These are phyloP conservation scores for Python bivittatus DNA, from an alignment of 2,113 vertebrate species.

Conservation along the genomic window DNA sequence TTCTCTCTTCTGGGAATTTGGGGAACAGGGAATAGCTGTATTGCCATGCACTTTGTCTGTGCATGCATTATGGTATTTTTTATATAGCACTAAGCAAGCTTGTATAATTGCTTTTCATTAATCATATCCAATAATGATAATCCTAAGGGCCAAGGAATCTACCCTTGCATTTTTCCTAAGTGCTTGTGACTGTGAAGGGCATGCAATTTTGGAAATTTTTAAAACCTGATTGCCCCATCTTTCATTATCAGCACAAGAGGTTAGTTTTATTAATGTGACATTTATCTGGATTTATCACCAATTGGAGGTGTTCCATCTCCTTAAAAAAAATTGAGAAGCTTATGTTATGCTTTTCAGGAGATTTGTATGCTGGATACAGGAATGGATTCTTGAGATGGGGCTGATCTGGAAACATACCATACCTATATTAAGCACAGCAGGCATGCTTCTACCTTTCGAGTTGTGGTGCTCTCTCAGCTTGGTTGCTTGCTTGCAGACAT, in stretches of 20 bases:
- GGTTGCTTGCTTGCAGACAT: neutral
- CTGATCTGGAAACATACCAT: neutral
- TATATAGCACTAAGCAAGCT: slow-evolving; percentile 25
- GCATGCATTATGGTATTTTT: neutral
- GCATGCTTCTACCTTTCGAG: neutral
- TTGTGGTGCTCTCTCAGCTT: neutral
- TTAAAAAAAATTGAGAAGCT: neutral
- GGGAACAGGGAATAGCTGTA: neutral
- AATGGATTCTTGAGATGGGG: neutral
- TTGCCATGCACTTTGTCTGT: neutral
- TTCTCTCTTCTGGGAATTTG: neutral
- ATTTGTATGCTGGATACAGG: neutral
- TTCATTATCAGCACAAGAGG: neutral
- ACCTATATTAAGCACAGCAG: neutral
- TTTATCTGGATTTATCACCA: neutral
- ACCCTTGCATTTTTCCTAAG: neutral
- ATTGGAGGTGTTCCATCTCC: neutral
- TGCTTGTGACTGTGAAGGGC: neutral
- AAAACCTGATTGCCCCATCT: neutral
- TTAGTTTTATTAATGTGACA: neutral
- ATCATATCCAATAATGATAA: neutral
- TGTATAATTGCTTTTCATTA: slow-evolving; percentile 26
- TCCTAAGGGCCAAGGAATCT: slow-evolving; percentile 1
- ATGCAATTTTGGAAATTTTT: neutral
- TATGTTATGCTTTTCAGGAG: neutral